Percentiles rank a stretch among this genome's conserved stretches.
These are phyloP conservation scores for Eulemur albifrons DNA, from an alignment of 2,797 vertebrate species.

Conservation along the genomic window DNA sequence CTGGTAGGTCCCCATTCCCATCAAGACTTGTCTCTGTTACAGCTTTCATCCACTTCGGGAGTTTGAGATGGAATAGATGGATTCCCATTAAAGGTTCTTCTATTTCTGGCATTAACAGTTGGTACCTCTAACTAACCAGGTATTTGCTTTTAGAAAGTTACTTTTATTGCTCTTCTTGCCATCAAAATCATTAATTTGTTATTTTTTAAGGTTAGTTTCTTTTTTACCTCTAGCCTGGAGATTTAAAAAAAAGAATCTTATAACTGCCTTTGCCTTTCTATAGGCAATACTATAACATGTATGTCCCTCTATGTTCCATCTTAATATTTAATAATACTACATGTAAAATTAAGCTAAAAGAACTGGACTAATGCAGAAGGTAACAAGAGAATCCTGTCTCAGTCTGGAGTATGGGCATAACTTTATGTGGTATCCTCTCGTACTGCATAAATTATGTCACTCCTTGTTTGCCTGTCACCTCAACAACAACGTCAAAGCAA, in stretches of 20 bases:
- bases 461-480: not conserved
- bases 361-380: not conserved
- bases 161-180: not conserved
- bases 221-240: not conserved
- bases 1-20: not conserved
- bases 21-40: not conserved
- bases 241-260: not conserved
- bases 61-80: not conserved
- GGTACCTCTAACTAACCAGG: not conserved
- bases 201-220: not conserved
- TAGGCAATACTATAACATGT: not conserved
- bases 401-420: not conserved
- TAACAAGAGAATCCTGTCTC: not conserved
- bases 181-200: not conserved
- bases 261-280: not conserved
- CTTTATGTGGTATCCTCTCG: not conserved
- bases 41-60: not conserved
- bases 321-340: not conserved
- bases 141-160: not conserved
- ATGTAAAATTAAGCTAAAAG: not conserved
- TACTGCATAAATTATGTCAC: not conserved
- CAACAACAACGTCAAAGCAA: not conserved
- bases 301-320: not conserved
- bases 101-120: not conserved
- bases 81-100: not conserved